Evolutionary conservation across 2,797 vertebrate species (phyloP), one percentile per base, ranked within the genome.

Genomic region (Lepidocolaptes lacrymiger): DNA sequence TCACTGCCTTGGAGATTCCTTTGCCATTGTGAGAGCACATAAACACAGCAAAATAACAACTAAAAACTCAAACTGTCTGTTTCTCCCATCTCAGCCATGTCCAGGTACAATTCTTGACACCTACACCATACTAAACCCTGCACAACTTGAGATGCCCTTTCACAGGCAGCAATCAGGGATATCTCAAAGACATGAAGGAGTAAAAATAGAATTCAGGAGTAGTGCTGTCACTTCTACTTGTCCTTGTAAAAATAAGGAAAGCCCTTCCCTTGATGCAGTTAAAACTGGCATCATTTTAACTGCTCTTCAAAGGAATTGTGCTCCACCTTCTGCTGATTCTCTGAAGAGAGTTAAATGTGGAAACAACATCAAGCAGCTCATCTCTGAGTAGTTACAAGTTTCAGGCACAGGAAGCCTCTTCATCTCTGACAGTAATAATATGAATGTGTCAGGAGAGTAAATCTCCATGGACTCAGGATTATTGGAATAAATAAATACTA

Each of bases 371-470:
- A 69, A 93, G 88, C 93, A 87, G 91, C 72, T 88, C 75, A 93
- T 96, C 96, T 97, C 95, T 95, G 94, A 61, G 30, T n/a, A 59
- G n/a, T 32, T 92, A 93, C 41, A 30, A 56, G 23, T 22, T 78
- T 73, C 34, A 14, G 27, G 84, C 59, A 89, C 82, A 85, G 95
- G 86, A 76, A 92, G 85, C 73, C 89, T 48, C 81, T 86, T 95
- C 55, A 83, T 97, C 86, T 97, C 12, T 69, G 95, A 95, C 69
- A 56, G 88, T 39, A 32, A 80, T 16, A 91, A 91, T 51, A 91
- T 90, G 20, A 95, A 67, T 2, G 1, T 3, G 6, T 58, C 95
- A 69, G 58, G 36, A 46, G 46, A 91, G 96, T 87, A 97, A 96
- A 94, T 73, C 95, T 97, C 88, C 71, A 85, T 92, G 90, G 92